Evolutionary conservation across 2,888 invertebrate species (phyloP).

Genomic region (Drosophila prostipennis): DNA sequence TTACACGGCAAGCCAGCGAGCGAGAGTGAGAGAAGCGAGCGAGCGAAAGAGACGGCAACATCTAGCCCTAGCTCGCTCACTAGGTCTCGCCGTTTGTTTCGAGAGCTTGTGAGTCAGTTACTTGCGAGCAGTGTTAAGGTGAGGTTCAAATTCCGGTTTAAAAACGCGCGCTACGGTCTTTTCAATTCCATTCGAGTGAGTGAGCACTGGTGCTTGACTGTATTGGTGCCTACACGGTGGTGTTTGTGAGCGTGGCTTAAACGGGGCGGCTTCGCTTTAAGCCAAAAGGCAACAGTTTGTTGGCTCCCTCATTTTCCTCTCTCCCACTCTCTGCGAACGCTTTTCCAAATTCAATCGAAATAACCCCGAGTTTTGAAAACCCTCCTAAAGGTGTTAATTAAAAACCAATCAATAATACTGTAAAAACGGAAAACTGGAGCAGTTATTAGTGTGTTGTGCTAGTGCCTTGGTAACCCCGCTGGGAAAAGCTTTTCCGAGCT

Average conservation of each 20-base stretch:
- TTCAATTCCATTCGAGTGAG: slow-evolving; percentile 21
- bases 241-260: slow-evolving; percentile 60
- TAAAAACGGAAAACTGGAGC: slow-evolving; percentile 46
- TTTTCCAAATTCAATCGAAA: background rate
- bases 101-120: slow-evolving; percentile 65
- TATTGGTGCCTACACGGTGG: slow-evolving; percentile 5
- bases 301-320: slow-evolving; percentile 8
- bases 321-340: slow-evolving; percentile 19
- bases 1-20: slow-evolving; percentile 29
- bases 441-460: slow-evolving; percentile 56
- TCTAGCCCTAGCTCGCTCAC: slow-evolving; percentile 60
- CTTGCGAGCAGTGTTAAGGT: slow-evolving; percentile 71
- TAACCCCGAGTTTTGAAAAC: slow-evolving; percentile 16
- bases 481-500: slow-evolving; percentile 41
- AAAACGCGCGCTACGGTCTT: slow-evolving; percentile 30
- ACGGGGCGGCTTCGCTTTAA: slow-evolving; percentile 50
- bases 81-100: slow-evolving; percentile 29
- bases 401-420: slow-evolving; percentile 26
- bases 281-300: slow-evolving; percentile 68
- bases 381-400: slow-evolving; percentile 6
- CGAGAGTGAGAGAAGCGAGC: slow-evolving; percentile 12
- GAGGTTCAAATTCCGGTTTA: slow-evolving; percentile 48
- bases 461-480: slow-evolving; percentile 66
- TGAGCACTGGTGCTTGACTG: slow-evolving; percentile 24
- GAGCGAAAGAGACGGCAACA: slow-evolving; percentile 31